phyloP scores from a whole-genome alignment of 37 sponge, comb jelly and placozoan genomes.

The Corticium candelabrum region DNA sequence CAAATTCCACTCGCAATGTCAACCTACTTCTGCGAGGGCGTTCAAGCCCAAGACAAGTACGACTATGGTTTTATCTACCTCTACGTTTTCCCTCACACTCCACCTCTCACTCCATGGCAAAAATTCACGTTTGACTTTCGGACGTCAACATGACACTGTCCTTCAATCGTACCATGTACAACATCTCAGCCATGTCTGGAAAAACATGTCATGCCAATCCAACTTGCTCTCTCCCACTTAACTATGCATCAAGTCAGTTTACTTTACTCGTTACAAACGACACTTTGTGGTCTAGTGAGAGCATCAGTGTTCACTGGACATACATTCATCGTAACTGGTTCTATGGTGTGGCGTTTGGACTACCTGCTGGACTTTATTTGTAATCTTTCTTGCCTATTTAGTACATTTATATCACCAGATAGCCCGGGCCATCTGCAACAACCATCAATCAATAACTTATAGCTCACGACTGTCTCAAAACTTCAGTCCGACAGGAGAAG shows the following conservation, averaged over 20 bases:
- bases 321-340: neutral
- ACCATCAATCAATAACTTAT: too few species aligned
- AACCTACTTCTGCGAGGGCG: neutral
- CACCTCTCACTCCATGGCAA: neutral
- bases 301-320: neutral
- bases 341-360: neutral
- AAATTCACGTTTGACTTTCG: neutral
- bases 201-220: neutral
- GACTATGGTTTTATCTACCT: neutral
- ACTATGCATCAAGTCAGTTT: neutral
- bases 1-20: neutral
- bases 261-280: neutral
- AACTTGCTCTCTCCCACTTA: neutral
- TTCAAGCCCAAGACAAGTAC: neutral
- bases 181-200: neutral
- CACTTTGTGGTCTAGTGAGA: neutral
- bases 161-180: neutral
- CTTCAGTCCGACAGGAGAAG: too few species aligned
- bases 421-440: neutral
- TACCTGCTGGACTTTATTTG: neutral
- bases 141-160: neutral
- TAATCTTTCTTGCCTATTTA: too few species aligned
- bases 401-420: too few species aligned
- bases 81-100: neutral
- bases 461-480: too few species aligned